A percentile compares a stretch with the other conserved stretches of the same genome.
Conservation (phyloP, 2,113 vertebrate species). For the Tricholaema leucomelas region DNA sequence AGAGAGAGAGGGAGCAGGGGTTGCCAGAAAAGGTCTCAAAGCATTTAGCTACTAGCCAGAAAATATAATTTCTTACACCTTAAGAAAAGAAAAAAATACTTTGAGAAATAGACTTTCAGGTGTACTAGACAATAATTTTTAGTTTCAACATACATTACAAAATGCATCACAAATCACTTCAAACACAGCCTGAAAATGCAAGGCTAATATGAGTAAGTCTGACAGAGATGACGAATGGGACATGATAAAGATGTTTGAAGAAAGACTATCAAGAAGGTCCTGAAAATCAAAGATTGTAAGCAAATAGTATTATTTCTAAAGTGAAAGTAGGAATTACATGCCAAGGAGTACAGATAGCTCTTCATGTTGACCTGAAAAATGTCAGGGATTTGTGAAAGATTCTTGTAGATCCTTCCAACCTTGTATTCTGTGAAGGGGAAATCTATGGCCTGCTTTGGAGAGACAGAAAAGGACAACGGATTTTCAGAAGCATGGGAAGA, state of each 20-base stretch:
- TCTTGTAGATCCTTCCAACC: too few relatives aligned
- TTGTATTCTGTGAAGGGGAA: neutral
- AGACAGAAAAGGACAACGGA: neutral
- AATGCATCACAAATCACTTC: neutral
- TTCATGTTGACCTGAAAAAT: neutral
- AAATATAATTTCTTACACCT: neutral
- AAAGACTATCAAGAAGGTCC: neutral
- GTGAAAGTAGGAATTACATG: neutral
- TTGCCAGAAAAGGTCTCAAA: neutral
- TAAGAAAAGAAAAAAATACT: neutral
- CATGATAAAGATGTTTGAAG: neutral
- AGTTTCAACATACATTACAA: neutral
- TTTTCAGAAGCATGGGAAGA: neutral
- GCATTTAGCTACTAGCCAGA: neutral
- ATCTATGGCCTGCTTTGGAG: neutral
- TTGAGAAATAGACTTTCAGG: neutral
- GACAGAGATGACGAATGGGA: neutral
- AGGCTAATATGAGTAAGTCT: neutral
- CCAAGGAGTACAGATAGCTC: neutral
- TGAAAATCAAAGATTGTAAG: neutral
- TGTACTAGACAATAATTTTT: neutral
- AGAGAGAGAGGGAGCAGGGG: neutral
- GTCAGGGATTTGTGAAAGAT: neutral
- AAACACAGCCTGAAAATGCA: neutral
- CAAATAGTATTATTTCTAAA: neutral